Percentiles rank a stretch among this genome's conserved stretches.
Evolutionary conservation across 2,113 vertebrate genomes (phyloP).

Genomic region (Paracanthobrama guichenoti): DNA sequence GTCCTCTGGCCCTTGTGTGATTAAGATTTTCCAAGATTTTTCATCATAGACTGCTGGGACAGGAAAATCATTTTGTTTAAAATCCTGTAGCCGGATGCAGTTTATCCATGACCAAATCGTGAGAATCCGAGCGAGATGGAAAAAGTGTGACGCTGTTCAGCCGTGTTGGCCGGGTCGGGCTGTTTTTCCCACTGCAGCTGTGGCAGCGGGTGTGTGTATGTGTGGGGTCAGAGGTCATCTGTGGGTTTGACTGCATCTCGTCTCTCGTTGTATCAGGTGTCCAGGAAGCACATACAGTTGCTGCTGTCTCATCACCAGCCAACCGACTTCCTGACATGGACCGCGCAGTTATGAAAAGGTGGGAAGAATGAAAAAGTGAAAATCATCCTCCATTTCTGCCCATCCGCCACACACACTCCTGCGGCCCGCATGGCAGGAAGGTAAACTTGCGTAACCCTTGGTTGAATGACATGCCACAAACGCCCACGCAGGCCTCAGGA

Average conservation of each 20-base stretch:
- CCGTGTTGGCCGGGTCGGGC: not conserved
- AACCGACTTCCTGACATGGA: constrained; percentile 68
- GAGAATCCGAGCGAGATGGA: constrained; percentile 51
- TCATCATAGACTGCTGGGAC: not conserved
- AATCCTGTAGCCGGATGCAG: constrained; percentile 39
- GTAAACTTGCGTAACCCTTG: constrained; percentile 70
- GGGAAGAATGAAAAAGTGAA: constrained; percentile 40
- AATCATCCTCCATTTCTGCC: constrained; percentile 40
- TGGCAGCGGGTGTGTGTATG: not conserved
- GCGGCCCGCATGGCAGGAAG: constrained; percentile 65
- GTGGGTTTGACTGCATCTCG: constrained; percentile 6
- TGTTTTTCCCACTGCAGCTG: constrained; percentile 50
- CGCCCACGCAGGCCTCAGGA: not conserved
- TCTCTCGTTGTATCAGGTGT: constrained; percentile 52
- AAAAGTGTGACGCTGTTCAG: constrained; percentile 19
- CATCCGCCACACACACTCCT: constrained; percentile 50
- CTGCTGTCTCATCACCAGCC: constrained; percentile 75
- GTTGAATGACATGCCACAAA: constrained; percentile 24
- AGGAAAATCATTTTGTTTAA: constrained; percentile 20
- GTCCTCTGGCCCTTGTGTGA: not conserved
- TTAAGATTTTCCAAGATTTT: not conserved
- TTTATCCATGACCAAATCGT: constrained; percentile 39
- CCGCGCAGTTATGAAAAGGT: constrained; percentile 53
- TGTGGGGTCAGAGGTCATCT: constrained; percentile 26
- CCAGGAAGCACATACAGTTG: constrained; percentile 74